Conservation (phyloP, 2,888 invertebrate species). For the Lepidochrysops patricia region DNA sequence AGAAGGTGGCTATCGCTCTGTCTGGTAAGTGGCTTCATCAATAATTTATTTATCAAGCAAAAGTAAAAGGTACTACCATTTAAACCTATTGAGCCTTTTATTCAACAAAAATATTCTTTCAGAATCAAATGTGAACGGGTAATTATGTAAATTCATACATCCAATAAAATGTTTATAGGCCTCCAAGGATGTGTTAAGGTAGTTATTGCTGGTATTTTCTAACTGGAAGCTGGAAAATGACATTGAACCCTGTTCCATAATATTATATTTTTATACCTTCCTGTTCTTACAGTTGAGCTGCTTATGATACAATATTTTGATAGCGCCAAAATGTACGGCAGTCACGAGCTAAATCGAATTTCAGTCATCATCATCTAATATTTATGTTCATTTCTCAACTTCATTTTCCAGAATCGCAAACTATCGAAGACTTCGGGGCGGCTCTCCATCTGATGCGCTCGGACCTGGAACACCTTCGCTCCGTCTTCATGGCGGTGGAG, state of each 20-base stretch:
- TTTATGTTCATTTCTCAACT: neutral
- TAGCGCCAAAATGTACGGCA: too few relatives aligned
- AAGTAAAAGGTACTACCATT: too few relatives aligned
- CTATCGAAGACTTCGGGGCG: slow-evolving; percentile 95
- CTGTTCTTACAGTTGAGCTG: too few relatives aligned
- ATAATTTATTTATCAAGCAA: too few relatives aligned
- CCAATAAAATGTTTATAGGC: neutral
- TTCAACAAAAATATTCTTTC: too few relatives aligned
- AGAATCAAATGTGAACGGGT: neutral
- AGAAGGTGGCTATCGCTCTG: slow-evolving; percentile 95
- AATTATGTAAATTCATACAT: neutral
- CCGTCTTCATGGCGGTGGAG: slow-evolving; percentile 96
- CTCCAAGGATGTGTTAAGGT: neutral
- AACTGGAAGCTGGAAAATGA: too few relatives aligned
- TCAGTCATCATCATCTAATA: too few relatives aligned
- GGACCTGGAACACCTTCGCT: slow-evolving; percentile 93
- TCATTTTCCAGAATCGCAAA: slow-evolving; percentile 86
- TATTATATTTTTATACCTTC: too few relatives aligned
- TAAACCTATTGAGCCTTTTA: too few relatives aligned
- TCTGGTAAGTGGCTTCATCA: slow-evolving; percentile 82
- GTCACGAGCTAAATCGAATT: too few relatives aligned
- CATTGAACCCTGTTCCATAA: too few relatives aligned
- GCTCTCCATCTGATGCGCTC: slow-evolving; percentile 88
- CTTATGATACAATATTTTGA: too few relatives aligned
- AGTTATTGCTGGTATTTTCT: neutral